A percentile compares a stretch with the other conserved stretches of the same genome.
Evolutionary conservation across 53 echinoderm and acorn worm genomes (phyloP).

Genomic region (Hippasteria phrygiana): DNA sequence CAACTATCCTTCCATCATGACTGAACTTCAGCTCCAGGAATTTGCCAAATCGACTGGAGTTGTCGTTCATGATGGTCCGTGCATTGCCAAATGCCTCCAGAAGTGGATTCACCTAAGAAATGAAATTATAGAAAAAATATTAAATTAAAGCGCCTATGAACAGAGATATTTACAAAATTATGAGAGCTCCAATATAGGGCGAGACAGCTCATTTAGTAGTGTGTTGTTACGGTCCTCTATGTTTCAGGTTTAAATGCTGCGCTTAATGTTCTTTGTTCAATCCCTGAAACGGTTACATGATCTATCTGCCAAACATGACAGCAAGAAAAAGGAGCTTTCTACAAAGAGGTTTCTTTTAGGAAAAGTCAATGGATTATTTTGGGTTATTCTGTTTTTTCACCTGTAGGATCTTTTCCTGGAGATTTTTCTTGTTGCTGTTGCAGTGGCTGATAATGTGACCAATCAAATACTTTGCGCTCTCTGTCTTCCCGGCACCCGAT

Average conservation of each 20-base stretch:
- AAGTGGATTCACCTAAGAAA: constrained; percentile 84
- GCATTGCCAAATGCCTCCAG: constrained; percentile 91
- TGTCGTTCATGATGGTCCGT: constrained; percentile 93
- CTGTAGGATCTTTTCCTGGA: constrained; percentile 97
- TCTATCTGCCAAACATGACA: no score
- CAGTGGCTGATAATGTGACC: constrained; percentile 98
- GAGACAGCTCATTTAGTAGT: no score
- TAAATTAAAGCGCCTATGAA: no score
- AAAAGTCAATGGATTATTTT: no score
- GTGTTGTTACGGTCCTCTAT: no score
- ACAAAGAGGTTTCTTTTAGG: no score
- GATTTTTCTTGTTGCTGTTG: constrained; percentile 81
- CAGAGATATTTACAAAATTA: no score
- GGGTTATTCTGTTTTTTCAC: constrained; percentile 43
- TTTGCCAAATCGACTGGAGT: constrained; percentile 98
- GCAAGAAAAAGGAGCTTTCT: neutral
- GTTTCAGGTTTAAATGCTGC: no score
- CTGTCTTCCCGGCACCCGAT: constrained; percentile 98
- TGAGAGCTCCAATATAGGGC: no score
- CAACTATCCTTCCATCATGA: constrained; percentile 87
- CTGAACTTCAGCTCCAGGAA: constrained; percentile 88
- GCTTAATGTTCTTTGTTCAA: no score
- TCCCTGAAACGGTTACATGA: no score
- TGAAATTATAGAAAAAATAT: neutral
- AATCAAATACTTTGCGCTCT: constrained; percentile 94